These are phyloP conservation scores for Homarus americanus DNA, from an alignment of 1,140 invertebrate species.

Conservation along the genomic window DNA sequence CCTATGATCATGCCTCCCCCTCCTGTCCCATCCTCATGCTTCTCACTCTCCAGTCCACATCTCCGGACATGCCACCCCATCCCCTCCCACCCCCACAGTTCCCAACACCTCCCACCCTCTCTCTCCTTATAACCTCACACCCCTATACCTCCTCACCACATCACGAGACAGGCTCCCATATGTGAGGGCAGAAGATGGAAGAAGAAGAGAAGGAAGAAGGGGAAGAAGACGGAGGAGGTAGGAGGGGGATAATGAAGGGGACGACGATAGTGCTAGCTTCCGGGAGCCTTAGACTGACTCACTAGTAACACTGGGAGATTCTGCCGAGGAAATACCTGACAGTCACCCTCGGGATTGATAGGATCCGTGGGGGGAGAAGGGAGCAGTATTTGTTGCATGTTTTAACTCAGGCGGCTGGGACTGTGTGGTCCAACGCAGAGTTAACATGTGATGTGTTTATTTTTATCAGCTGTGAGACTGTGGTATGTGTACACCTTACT, in stretches of 20 bases:
- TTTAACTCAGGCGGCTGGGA: too few relatives aligned
- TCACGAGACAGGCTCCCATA: not conserved
- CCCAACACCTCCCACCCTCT: not conserved
- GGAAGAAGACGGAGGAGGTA: not conserved
- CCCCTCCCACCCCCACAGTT: not conserved
- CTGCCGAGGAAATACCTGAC: too few relatives aligned
- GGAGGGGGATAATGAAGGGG: conserved; percentile 5
- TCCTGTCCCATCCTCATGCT: not conserved
- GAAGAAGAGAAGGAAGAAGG: conserved; percentile 4
- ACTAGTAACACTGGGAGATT: too few relatives aligned
- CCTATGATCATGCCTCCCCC: not conserved
- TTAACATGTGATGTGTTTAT: too few relatives aligned
- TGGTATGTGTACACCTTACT: too few relatives aligned
- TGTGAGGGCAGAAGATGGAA: not conserved
- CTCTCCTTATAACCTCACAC: not conserved
- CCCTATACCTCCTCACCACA: not conserved
- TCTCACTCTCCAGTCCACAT: not conserved
- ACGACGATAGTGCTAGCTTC: too few relatives aligned
- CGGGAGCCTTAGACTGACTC: too few relatives aligned
- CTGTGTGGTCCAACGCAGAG: too few relatives aligned
- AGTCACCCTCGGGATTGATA: too few relatives aligned
- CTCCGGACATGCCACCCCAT: not conserved
- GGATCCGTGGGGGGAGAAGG: too few relatives aligned
- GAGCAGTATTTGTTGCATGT: too few relatives aligned
- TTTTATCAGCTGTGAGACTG: too few relatives aligned